Evolutionary conservation across 2,888 invertebrate genomes (phyloP), one percentile per base, ranked within the genome.

Genomic region (Acleris laterana): DNA sequence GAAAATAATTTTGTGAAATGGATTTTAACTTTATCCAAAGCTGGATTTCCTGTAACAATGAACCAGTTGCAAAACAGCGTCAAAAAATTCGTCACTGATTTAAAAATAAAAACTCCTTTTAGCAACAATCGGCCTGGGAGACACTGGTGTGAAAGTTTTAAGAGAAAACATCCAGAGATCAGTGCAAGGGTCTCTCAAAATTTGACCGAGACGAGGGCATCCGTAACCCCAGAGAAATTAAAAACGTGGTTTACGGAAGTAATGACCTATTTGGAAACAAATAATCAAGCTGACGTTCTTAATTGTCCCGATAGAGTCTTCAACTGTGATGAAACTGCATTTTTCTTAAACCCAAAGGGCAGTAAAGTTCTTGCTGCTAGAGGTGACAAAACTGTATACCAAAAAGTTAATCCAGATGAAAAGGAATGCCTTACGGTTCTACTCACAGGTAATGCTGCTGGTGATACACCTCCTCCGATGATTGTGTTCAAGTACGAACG

Each of bases 11-110:
- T 28, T 28, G 28, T 28, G 2, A 28, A 28, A 28, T 28, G 28
- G 28, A 28, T 28, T 7, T 3, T 48, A 17, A 7, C 48, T 19
- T 48, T 16, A 9, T 17, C 49, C 20, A 59, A 59, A 48, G 25
- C 58, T 48, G 49, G 49, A 59, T 59, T 59, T 59, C 28, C 58
- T n/a, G 58, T 59, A 13, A 59, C 48, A 32, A 49, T 59, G 48
- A 28, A 59, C 28, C 58, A 59, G 58, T 49, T 59, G 32, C 48
- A 48, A 48, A 48, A 48, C 48, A 16, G 48, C 16, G 48, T 48
- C 13, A 48, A 48, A 48, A 17, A 48, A 48, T 16, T 48, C 11
- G 48, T 48, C 7, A 48, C n/a, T 16, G 48, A 48, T 16, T 48
- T 48, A 16, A 17, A 17, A 16, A 7, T 48, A 48, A 17, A 19